Base-by-base conservation (phyloP, 2,797 vertebrate genomes). In the Sebastes goodei region DNA sequence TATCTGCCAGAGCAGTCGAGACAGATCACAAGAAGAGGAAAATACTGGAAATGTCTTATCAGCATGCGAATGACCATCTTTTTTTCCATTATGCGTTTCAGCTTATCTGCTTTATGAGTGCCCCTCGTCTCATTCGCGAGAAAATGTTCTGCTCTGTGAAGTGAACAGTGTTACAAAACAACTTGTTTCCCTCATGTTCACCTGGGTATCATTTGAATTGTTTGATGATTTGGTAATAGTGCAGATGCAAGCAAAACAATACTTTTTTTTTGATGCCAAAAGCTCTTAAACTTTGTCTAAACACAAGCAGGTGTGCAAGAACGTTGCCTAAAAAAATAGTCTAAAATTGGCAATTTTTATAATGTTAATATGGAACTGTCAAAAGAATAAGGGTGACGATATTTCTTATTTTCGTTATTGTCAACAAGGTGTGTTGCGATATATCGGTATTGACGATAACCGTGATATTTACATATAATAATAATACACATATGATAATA, bases 41-140 rank as follows among this genome's bases (percentile, higher is more conserved):
- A 82, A 88, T 55, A 65, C 63, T 86, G 85, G 72, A 88, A 79
- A 81, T 62, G 27, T 80, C 61, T 85, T 85, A 85, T 88, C 88
- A 78, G 72, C 42, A 61, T 74, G 42, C 38, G 63, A 83, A 71
- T 65, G 52, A 71, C 35, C 62, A 65, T 71, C 61, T 76, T 72
- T 87, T 88, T 73, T 57, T 33, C 46, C 33, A 46, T 70, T 25
- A 80, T 71, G 49, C 1, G 2, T 71, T 86, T 70, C 10, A 38
- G 12, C 52, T 12, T 33, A 49, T 75, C 35, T 74, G 11, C 42
- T 74, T 70, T 42, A 42, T 66, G 20, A 68, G 1, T 71, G 33
- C 2, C 7, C 38, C 23, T 29, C 14, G 27, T 23, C 23, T 21
- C 56, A 61, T 79, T 30, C 42, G 10, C 15, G 35, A 66, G 17